Evolutionary conservation across 2,113 vertebrate species (phyloP), one percentile per base, ranked within the genome.

Genomic region (Gavialis gangeticus): DNA sequence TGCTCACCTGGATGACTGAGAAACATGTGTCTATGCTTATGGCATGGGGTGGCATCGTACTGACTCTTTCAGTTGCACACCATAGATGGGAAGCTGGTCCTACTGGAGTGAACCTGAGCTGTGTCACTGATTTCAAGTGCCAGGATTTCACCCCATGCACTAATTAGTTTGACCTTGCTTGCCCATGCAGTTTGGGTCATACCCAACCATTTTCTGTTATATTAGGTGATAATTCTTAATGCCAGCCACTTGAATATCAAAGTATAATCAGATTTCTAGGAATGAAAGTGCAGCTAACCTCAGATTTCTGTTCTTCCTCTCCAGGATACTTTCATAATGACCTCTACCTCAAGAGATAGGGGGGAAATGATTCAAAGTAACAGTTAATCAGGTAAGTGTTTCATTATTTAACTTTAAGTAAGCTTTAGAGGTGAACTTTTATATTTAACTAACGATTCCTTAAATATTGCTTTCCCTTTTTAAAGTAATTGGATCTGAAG

Each of bases 341-440:
- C 80, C 37, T 75, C 75, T 87, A 57, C 87, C 37, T 85, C 11
- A 78, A 81, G 18, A 76, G 1, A 60, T 60, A 82, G 2, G 27
- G 9, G 28, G 30, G 73, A 93, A 94, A 82, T 55, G 0, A 76
- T 87, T 94, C 63, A n/a, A 18, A 81, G 22, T 60, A 90, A 73
- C 16, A 85, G 22, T 75, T 87, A 87, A 90, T 91, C 22, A 71
- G 17, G 12, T 8, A 87, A 91, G 4, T 27, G 6, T 76, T 93
- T 80, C 14, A 79, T 69, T 90, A 92, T 91, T 87, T 90, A 91
- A 89, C 67, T 78, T 37, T 80, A 69, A 75, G 5, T 67, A 85
- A 92, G 62, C 22, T 14, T 57, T 81, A 90, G 6, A 78, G 1
- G 12, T 94, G 46, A 85, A 58, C 30, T 80, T 92, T 85, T 10